These are phyloP conservation scores for Tetragonula carbonaria DNA, from an alignment of 2,888 invertebrate genomes.

Conservation along the genomic window DNA sequence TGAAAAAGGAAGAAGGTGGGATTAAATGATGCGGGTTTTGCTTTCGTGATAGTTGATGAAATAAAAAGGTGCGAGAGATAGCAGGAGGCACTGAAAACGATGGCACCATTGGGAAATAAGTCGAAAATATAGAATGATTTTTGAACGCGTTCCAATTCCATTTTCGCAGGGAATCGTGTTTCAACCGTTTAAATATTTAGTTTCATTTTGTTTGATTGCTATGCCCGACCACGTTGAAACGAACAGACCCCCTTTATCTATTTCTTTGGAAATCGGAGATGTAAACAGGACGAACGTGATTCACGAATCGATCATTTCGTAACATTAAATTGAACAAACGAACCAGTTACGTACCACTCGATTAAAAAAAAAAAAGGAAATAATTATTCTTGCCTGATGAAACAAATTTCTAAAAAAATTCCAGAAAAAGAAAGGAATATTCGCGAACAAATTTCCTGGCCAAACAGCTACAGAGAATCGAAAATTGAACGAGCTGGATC, in stretches of 20 bases:
- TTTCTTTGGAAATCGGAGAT: background rate
- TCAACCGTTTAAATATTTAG: slow-evolving; percentile 1
- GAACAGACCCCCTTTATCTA: too few relatives aligned
- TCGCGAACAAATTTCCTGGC: background rate
- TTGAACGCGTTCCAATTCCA: background rate
- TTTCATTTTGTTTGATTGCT: background rate
- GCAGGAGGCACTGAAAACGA: background rate
- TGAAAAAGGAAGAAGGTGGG: too few relatives aligned
- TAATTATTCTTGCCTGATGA: background rate
- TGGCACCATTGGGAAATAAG: slow-evolving; percentile 27
- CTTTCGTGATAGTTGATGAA: background rate
- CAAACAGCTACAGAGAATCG: background rate
- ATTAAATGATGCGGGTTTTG: background rate
- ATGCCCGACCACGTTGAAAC: background rate
- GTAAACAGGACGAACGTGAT: background rate
- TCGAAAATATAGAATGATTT: slow-evolving; percentile 18
- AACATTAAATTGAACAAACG: too few relatives aligned
- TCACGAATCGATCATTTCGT: background rate
- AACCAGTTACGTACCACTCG: too few relatives aligned
- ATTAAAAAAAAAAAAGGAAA: too few relatives aligned
- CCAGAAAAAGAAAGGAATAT: background rate
- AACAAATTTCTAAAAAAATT: background rate
- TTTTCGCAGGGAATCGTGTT: background rate
- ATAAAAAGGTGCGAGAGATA: too few relatives aligned
- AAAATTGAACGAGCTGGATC: background rate